phyloP scores from a whole-genome alignment of 2,888 invertebrate species.

The Rugalucina vietnamica region DNA sequence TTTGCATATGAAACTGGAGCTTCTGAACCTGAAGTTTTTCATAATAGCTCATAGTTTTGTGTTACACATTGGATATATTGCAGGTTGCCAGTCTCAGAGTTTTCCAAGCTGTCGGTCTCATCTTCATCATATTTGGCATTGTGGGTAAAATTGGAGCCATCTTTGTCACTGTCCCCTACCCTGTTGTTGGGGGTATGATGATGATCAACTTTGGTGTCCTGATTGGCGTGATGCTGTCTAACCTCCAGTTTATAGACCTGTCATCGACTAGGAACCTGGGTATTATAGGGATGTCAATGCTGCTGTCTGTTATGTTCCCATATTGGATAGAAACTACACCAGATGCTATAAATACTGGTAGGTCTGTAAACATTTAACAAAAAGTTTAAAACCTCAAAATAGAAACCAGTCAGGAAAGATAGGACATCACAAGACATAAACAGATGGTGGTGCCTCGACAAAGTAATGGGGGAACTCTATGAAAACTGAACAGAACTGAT shows the following conservation, averaged over 20 bases:
- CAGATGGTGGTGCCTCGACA: too few relatives aligned
- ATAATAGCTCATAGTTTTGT: too few relatives aligned
- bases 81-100: constrained; percentile 84
- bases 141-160: constrained; percentile 84
- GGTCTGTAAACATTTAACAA: too few relatives aligned
- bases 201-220: constrained; percentile 73
- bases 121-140: constrained; percentile 82
- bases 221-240: constrained; percentile 72
- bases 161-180: constrained; percentile 84
- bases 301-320: constrained; percentile 89
- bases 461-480: too few relatives aligned
- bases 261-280: constrained; percentile 93
- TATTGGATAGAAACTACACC: constrained; percentile 64
- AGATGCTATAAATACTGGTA: constrained; percentile 64
- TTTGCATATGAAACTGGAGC: too few relatives aligned
- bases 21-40: too few relatives aligned
- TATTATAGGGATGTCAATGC: constrained; percentile 93
- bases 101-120: constrained; percentile 82
- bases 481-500: too few relatives aligned
- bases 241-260: constrained; percentile 87
- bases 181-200: constrained; percentile 82
- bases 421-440: too few relatives aligned
- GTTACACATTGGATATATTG: too few relatives aligned
- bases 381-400: too few relatives aligned
- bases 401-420: too few relatives aligned